Conservation (phyloP, 2,113 vertebrate species). For the Antechinus flavipes region DNA sequence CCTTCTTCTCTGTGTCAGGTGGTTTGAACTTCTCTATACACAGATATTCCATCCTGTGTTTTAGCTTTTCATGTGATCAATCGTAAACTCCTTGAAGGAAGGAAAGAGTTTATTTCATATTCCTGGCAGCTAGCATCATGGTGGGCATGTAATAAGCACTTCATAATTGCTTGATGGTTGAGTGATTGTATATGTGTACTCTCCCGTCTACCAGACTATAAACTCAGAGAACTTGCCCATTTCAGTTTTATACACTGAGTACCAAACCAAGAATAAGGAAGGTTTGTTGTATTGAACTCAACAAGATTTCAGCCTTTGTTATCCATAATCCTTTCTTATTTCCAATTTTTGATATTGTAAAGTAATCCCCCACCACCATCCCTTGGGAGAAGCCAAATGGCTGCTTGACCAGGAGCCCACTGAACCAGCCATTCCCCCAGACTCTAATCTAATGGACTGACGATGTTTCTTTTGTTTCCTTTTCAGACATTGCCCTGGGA, state of each 20-base stretch:
- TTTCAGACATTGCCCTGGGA: constrained; percentile 97
- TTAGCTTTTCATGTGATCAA: no score
- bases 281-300: background rate
- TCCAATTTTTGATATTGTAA: constrained; percentile 7
- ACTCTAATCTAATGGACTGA: background rate
- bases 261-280: background rate
- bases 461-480: constrained; percentile 49
- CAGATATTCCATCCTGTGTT: no score
- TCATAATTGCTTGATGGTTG: background rate
- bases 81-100: no score
- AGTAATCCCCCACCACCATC: background rate
- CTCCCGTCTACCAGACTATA: background rate
- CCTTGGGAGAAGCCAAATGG: background rate
- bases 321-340: background rate
- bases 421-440: background rate
- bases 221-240: background rate
- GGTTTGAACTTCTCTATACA: background rate
- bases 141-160: background rate
- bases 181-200: background rate
- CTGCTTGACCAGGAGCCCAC: background rate
- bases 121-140: background rate
- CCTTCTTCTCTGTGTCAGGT: background rate
- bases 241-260: background rate
- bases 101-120: background rate
- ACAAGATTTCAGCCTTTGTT: background rate